Evolutionary conservation across 2,113 vertebrate species (phyloP).

Genomic region (Morone chrysops): DNA sequence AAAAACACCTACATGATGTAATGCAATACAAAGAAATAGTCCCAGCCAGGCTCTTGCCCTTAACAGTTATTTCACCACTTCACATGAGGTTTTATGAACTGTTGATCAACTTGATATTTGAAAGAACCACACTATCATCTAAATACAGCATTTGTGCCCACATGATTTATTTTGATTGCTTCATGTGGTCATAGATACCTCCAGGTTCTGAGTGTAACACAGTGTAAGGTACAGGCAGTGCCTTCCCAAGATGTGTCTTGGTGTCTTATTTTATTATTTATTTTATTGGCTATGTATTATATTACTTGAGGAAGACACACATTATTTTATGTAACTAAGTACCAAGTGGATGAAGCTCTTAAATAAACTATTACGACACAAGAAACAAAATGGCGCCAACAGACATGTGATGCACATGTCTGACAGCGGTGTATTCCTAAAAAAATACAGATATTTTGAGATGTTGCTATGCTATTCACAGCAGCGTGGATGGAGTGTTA

Average conservation of each 20-base stretch:
- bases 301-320: not conserved
- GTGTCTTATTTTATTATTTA: constrained; percentile 4
- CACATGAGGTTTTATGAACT: not conserved
- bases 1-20: too few relatives aligned
- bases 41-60: not conserved
- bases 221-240: constrained; percentile 8
- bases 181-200: constrained; percentile 1
- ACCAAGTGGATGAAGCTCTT: not conserved
- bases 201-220: not conserved
- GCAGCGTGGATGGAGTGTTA: constrained; percentile 18
- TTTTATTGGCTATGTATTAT: constrained; percentile 1
- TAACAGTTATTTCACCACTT: not conserved
- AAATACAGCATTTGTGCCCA: constrained; percentile 21
- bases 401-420: constrained; percentile 42
- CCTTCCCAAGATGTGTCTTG: not conserved
- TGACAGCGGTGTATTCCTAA: constrained; percentile 25
- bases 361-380: constrained; percentile 32
- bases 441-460: constrained; percentile 62
- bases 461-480: constrained; percentile 68
- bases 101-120: constrained; percentile 6
- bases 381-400: constrained; percentile 49
- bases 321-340: not conserved
- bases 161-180: constrained; percentile 29
- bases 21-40: too few relatives aligned
- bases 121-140: not conserved